Evolutionary conservation across 2,113 vertebrate genomes (phyloP), one percentile per base, ranked within the genome.

Genomic region (Rhynchopsitta pachyrhyncha): DNA sequence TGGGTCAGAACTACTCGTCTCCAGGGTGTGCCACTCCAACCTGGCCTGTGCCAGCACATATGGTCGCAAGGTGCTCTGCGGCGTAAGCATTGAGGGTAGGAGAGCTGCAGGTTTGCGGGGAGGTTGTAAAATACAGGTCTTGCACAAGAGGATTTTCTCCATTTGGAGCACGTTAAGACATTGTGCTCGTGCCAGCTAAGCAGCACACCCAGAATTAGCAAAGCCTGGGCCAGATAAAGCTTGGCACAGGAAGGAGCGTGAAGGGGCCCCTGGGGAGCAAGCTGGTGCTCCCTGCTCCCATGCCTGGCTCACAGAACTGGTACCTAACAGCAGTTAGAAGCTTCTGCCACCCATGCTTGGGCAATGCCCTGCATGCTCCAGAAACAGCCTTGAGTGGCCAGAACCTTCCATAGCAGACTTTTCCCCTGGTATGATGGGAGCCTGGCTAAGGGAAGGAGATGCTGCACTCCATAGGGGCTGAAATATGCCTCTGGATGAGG

Each of bases 51-150:
- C 87, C 87, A 89, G n/a, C 53, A 81, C 69, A 68, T 42, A 8
- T 44, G 95, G 80, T n/a, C 11, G 18, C 50, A 81, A 94, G 88
- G 92, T 67, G 94, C 73, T 75, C 35, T 0, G 14, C 35, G 1
- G 41, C 0, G 8, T 13, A 5, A 67, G 79, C 4, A 2, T 1
- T 2, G 2, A 49, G 42, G 74, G 31, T 2, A 0, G 2, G n/a
- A 33, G 64, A 62, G 37, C 90, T 23, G 50, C 92, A 47, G 62
- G 70, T 49, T 44, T 42, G 82, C 0, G 41, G 39, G 55, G 49
- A 78, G 81, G 13, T 64, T 62, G 37, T 28, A 52, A 71, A 90
- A 47, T 3, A 25, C 0, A 3, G 49, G 64, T 60, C 76, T 27
- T 12, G 23, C 83, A 24, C 17, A 5, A 74, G n/a, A 52, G 73